Conservation (phyloP, 2,113 vertebrate species). For the Elanus axillaris region DNA sequence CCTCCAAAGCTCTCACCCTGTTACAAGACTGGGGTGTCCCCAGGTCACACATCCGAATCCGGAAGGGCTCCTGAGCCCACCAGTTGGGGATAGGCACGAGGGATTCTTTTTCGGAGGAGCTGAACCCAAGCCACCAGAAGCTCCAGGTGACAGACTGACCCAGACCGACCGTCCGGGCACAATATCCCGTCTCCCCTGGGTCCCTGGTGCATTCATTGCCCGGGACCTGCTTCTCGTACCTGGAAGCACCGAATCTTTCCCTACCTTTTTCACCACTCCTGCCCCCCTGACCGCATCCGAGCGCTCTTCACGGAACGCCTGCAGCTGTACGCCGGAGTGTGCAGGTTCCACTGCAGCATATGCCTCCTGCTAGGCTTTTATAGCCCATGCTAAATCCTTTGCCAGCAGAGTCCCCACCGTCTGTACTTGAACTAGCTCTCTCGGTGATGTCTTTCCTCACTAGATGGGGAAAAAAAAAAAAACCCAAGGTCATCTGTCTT, state of each 20-base stretch:
- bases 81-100: fast-evolving
- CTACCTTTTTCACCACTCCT: not conserved
- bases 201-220: not conserved
- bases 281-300: fast-evolving
- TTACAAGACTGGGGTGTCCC: not conserved
- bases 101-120: not conserved
- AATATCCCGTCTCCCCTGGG: not conserved
- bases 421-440: not conserved
- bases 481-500: not conserved
- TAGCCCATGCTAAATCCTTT: not conserved
- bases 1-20: not conserved
- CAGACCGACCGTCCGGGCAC: not conserved
- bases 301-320: not conserved
- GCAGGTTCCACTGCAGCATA: not conserved
- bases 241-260: not conserved
- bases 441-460: not conserved
- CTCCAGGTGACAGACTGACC: not conserved
- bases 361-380: not conserved
- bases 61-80: not conserved
- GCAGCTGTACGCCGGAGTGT: not conserved
- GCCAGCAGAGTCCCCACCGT: not conserved
- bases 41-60: not conserved
- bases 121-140: not conserved
- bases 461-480: not conserved
- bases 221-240: not conserved